phyloP scores from a whole-genome alignment of 2,797 vertebrate genomes.

The Peromyscus aztecus region DNA sequence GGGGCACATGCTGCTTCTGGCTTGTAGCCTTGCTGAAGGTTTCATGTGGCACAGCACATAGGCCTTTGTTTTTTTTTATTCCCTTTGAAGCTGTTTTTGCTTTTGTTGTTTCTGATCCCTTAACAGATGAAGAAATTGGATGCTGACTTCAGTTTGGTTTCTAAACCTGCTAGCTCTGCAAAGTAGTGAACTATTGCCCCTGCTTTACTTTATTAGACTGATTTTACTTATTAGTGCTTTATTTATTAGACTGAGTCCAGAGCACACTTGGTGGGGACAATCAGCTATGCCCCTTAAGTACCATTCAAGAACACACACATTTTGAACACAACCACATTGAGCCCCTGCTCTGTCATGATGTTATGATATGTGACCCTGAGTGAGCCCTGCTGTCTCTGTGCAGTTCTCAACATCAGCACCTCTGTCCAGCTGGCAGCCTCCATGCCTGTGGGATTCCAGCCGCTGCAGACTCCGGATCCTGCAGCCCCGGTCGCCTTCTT shows the following conservation, averaged over 20 bases:
- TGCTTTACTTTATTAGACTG: background rate
- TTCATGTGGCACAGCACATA: background rate
- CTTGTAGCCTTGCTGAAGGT: background rate
- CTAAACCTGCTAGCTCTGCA: background rate
- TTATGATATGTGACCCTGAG: background rate
- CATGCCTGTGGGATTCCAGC: slow-evolving; percentile 93
- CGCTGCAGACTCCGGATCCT: slow-evolving; percentile 89
- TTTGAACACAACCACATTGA: background rate
- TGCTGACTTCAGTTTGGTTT: background rate
- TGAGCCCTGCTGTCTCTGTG: background rate
- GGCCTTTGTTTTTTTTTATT: background rate
- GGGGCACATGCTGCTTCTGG: background rate
- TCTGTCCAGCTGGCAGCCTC: slow-evolving; percentile 94
- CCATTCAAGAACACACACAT: background rate
- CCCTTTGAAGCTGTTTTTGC: background rate
- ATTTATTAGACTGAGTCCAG: background rate
- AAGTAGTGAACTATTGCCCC: background rate
- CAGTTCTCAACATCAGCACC: slow-evolving; percentile 97
- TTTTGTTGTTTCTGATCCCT: background rate
- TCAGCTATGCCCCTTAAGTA: background rate
- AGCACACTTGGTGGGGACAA: background rate
- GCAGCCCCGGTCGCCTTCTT: slow-evolving; percentile 92
- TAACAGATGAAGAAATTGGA: background rate
- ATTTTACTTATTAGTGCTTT: background rate
- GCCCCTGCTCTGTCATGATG: background rate